These are phyloP conservation scores for Pygocentrus nattereri DNA, from an alignment of 2,797 vertebrate genomes.

Conservation along the genomic window DNA sequence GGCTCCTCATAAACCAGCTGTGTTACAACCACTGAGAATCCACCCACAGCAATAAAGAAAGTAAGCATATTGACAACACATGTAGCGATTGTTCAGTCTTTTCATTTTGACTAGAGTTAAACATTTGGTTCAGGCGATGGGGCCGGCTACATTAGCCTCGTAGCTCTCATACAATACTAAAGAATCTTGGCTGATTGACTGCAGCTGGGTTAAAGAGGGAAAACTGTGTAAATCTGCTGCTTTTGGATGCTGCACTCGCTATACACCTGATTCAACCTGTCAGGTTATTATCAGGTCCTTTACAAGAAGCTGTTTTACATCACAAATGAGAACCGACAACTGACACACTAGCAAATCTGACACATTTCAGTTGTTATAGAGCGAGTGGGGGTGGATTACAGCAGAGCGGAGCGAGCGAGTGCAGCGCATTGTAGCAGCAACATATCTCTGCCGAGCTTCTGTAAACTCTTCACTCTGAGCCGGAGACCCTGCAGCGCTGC, in stretches of 20 bases:
- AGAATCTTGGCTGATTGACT: too few species aligned
- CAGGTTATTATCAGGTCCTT: background rate
- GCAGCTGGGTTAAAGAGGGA: too few species aligned
- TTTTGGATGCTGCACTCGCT: background rate
- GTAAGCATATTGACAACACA: too few species aligned
- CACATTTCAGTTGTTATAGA: background rate
- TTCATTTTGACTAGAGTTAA: too few species aligned
- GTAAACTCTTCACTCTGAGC: background rate
- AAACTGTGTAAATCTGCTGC: too few species aligned
- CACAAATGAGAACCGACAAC: background rate
- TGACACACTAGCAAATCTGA: background rate
- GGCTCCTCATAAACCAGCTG: too few species aligned
- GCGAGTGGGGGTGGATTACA: background rate
- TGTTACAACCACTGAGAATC: too few species aligned
- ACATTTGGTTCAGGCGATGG: too few species aligned
- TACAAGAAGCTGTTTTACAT: background rate
- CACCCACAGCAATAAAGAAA: too few species aligned
- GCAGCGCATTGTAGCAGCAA: slow-evolving; percentile 1
- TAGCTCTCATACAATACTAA: too few species aligned
- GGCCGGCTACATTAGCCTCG: too few species aligned
- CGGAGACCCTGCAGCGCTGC: background rate
- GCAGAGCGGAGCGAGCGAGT: background rate
- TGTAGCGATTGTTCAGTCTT: too few species aligned
- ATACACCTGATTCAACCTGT: background rate
- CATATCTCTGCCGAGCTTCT: slow-evolving; percentile 9